Evolutionary conservation across 2,888 invertebrate genomes (phyloP).

Genomic region (Galerucella nymphaeae): DNA sequence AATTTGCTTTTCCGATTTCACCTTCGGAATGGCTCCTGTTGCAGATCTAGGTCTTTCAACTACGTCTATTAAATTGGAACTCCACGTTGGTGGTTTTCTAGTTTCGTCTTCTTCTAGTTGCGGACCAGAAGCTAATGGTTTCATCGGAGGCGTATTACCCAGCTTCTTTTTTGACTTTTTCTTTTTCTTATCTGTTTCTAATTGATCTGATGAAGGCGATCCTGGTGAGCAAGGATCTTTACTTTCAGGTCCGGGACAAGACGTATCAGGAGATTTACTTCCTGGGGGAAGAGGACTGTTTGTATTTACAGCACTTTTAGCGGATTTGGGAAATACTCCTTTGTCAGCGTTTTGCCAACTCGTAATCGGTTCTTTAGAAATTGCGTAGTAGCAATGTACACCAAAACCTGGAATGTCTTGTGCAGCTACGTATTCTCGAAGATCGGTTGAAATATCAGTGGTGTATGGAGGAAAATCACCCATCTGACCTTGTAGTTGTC

Average conservation of each 20-base stretch:
- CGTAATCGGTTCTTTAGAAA: constrained; percentile 64
- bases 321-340: constrained; percentile 58
- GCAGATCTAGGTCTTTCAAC: constrained; percentile 43
- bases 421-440: constrained; percentile 64
- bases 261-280: constrained; percentile 23
- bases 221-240: constrained; percentile 18
- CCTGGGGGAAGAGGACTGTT: constrained; percentile 37
- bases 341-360: constrained; percentile 62
- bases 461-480: constrained; percentile 59
- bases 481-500: constrained; percentile 51
- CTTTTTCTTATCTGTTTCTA: constrained; percentile 23
- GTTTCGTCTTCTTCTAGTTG: constrained; percentile 53
- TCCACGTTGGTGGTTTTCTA: constrained; percentile 60
- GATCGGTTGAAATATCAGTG: constrained; percentile 62
- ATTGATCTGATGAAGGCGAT: constrained; percentile 9
- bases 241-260: constrained; percentile 32
- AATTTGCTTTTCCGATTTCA: background rate
- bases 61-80: constrained; percentile 60
- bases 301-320: constrained; percentile 48
- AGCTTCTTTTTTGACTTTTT: constrained; percentile 42
- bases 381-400: constrained; percentile 67
- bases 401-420: constrained; percentile 67
- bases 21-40: constrained; percentile 24
- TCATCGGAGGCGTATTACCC: constrained; percentile 50
- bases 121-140: constrained; percentile 51